Percentiles rank a stretch among this genome's conserved stretches.
These are phyloP conservation scores for Caenorhabditis uteleia DNA, from an alignment of 2,888 invertebrate species.

Conservation along the genomic window DNA sequence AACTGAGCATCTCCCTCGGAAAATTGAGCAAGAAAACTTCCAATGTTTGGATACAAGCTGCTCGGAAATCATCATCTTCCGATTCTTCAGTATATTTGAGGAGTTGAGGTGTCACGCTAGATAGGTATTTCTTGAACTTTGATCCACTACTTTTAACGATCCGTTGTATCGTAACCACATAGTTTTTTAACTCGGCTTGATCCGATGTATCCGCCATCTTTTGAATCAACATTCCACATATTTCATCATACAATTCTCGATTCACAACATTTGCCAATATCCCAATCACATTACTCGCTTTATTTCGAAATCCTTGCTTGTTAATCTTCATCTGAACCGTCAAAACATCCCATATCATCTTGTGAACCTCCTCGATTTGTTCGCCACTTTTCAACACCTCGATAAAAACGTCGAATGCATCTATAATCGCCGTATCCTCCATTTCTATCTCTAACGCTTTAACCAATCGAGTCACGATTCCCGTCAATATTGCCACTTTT, in stretches of 20 bases:
- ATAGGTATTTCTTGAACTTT: conserved; percentile 86
- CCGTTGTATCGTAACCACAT: conserved; percentile 36
- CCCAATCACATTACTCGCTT: conserved; percentile 74
- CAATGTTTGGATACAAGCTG: conserved; percentile 87
- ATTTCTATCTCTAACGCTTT: conserved; percentile 1
- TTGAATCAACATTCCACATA: conserved; percentile 45
- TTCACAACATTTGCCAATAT: conserved; percentile 54
- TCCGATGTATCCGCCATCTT: conserved; percentile 12
- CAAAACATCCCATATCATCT: conserved; percentile 76
- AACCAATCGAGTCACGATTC: conserved; percentile 44
- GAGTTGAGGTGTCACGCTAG: conserved; percentile 22
- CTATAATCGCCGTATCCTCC: conserved; percentile 95
- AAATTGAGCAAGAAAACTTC: conserved; percentile 95
- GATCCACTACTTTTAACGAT: conserved; percentile 77
- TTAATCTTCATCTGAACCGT: conserved; percentile 90
- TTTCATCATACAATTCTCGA: conserved; percentile 48
- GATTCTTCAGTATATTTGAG: conserved; percentile 7
- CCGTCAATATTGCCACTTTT: conserved; percentile 18
- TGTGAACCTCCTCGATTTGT: conserved; percentile 13
- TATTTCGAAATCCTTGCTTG: conserved; percentile 91
- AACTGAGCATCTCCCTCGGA: conserved; percentile 97
- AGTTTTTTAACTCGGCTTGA: conserved; percentile 9
- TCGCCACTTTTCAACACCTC: conserved; percentile 90
- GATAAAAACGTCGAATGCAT: conserved; percentile 93
- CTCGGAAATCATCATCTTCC: conserved; percentile 92